These are phyloP conservation scores for Macrobrachium nipponense DNA, from an alignment of 1,140 invertebrate genomes.

Conservation along the genomic window DNA sequence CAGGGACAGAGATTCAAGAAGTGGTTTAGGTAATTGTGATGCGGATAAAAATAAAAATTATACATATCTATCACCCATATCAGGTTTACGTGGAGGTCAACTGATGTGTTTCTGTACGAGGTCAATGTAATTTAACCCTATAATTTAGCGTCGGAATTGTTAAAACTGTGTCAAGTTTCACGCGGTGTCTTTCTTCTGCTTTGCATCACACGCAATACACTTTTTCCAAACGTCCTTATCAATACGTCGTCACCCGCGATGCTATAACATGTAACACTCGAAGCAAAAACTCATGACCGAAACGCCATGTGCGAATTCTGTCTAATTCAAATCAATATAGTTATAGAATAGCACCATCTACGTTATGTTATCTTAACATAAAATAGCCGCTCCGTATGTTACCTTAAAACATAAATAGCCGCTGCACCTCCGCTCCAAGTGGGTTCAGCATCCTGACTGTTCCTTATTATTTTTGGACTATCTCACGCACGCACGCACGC, in stretches of 20 bases:
- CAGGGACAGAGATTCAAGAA: no score
- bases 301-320: neutral
- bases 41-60: neutral
- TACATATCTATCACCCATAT: neutral
- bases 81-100: neutral
- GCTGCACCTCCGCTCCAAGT: no score
- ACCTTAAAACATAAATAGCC: neutral
- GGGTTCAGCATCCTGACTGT: no score
- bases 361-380: neutral
- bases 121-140: neutral
- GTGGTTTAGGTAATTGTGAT: no score
- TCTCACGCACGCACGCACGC: no score
- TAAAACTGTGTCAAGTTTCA: neutral
- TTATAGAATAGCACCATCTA: slow-evolving; percentile 19
- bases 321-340: neutral
- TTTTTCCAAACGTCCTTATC: neutral
- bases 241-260: slow-evolving; percentile 2
- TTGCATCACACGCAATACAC: neutral
- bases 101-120: slow-evolving; percentile 16
- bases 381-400: neutral
- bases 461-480: no score
- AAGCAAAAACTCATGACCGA: neutral
- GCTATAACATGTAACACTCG: neutral
- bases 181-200: neutral
- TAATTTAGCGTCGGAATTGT: neutral